phyloP scores from a whole-genome alignment of 2,888 invertebrate genomes.

The Dryomyza anilis region DNA sequence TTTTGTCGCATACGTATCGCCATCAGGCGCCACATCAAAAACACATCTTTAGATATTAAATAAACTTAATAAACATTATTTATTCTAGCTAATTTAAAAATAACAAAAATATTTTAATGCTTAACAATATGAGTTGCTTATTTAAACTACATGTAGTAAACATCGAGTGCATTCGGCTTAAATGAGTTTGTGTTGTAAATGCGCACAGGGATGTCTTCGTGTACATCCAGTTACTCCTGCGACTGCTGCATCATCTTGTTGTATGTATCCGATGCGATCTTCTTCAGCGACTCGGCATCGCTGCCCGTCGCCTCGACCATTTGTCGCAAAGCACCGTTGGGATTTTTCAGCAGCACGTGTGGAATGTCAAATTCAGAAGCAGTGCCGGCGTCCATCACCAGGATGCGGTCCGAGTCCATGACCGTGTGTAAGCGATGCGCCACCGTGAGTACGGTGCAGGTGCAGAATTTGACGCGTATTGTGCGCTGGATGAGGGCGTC shows the following conservation, averaged over 20 bases:
- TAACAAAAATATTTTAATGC: not conserved
- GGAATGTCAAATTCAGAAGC: conserved; percentile 78
- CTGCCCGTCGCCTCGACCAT: conserved; percentile 73
- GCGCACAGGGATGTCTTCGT: no score
- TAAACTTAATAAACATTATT: not conserved
- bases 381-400: conserved; percentile 84
- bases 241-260: conserved; percentile 37
- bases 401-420: conserved; percentile 87
- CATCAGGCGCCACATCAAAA: no score
- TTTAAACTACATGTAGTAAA: not conserved
- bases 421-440: conserved; percentile 91
- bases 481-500: conserved; percentile 85
- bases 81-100: conserved; percentile 9
- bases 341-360: conserved; percentile 67
- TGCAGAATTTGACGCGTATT: conserved; percentile 77
- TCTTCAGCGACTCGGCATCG: conserved; percentile 61
- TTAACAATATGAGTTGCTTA: not conserved
- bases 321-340: conserved; percentile 67
- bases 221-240: no score
- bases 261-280: conserved; percentile 62
- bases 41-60: not conserved
- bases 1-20: no score
- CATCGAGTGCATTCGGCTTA: no score
- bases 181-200: no score
- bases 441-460: conserved; percentile 88